A percentile compares a stretch with the other conserved stretches of the same genome.
phyloP scores from a whole-genome alignment of 2,797 vertebrate genomes.

The Tympanoctomys barrerae region DNA sequence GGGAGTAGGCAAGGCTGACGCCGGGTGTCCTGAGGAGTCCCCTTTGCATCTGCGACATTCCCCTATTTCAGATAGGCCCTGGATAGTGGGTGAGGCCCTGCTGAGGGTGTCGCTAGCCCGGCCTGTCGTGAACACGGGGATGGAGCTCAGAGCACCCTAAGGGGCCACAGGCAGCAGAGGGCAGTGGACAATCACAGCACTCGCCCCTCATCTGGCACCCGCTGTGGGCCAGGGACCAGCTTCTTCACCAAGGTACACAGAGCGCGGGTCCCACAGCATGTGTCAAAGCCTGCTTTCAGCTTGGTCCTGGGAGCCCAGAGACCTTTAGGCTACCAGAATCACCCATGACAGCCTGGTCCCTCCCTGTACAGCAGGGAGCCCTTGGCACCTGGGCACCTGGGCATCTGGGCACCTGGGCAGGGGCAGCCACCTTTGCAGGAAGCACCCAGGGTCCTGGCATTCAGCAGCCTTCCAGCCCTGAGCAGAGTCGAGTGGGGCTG shows the following conservation, averaged over 20 bases:
- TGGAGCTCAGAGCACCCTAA: background rate
- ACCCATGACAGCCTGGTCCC: background rate
- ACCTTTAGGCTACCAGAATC: background rate
- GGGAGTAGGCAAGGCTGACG: rapidly evolving
- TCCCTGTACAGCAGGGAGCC: background rate
- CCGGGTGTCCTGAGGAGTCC: background rate
- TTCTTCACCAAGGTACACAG: background rate
- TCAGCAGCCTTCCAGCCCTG: background rate
- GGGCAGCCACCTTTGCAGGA: rapidly evolving
- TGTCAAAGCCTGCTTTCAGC: rapidly evolving
- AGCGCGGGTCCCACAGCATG: rapidly evolving
- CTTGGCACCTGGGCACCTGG: no score
- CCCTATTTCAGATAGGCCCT: background rate
- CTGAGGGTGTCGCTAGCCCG: background rate
- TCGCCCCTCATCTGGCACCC: rapidly evolving
- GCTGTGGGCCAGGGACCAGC: rapidly evolving
- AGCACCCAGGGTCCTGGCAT: rapidly evolving
- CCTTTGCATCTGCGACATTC: rapidly evolving
- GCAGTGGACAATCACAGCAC: rapidly evolving
- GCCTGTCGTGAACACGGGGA: rapidly evolving
- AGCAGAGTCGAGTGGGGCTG: background rate
- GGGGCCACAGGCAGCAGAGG: rapidly evolving
- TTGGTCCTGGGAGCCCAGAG: rapidly evolving
- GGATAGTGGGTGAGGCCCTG: background rate
- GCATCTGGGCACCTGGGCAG: no score